These are phyloP conservation scores for Myopa tessellatipennis DNA, from an alignment of 2,888 invertebrate species.

Conservation along the genomic window DNA sequence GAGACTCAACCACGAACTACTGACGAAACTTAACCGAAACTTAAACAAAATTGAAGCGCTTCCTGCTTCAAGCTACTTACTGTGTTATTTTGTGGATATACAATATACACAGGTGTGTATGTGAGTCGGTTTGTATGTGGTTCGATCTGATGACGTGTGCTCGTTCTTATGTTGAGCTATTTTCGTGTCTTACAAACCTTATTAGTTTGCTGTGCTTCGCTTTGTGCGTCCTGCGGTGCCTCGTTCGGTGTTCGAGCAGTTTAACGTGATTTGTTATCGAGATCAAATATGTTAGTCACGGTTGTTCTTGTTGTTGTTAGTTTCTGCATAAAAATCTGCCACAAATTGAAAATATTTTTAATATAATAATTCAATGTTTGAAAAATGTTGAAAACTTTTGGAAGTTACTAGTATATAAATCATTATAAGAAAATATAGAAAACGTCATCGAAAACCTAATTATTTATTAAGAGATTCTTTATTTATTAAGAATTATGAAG, in stretches of 20 bases:
- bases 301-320: constrained; percentile 1
- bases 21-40: neutral
- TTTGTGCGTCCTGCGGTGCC: neutral
- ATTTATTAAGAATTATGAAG: no score
- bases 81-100: no score
- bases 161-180: neutral
- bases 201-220: neutral
- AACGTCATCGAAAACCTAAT: no score
- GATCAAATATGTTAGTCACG: constrained; percentile 3
- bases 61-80: no score
- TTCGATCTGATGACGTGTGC: constrained; percentile 21
- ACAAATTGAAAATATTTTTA: constrained; percentile 15
- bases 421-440: no score
- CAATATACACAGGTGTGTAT: constrained; percentile 3
- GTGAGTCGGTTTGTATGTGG: constrained; percentile 21
- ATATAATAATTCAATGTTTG: no score
- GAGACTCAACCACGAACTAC: neutral
- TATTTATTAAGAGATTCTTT: no score
- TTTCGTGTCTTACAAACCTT: neutral
- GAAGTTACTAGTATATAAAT: no score
- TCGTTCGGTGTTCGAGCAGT: neutral
- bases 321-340: neutral
- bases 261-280: constrained; percentile 25
- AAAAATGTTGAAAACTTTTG: no score
- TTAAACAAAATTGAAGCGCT: neutral